phyloP scores from a whole-genome alignment of 1,140 invertebrate species.

The Temnothorax longispinosus region DNA sequence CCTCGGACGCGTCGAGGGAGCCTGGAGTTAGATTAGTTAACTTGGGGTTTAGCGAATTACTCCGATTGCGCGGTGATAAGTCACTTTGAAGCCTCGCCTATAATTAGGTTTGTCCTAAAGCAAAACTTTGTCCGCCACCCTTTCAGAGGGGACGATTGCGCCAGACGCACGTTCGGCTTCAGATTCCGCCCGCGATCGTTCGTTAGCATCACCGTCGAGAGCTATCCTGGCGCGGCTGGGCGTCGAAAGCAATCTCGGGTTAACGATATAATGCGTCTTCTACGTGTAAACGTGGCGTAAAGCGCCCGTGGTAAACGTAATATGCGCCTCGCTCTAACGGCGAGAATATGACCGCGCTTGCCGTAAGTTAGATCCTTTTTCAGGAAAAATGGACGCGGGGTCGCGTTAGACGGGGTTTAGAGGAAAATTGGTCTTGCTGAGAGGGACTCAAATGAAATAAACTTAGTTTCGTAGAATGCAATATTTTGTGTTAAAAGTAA shows the following conservation, averaged over 20 bases:
- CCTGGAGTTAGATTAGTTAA: constrained; percentile 61
- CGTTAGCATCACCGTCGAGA: not conserved
- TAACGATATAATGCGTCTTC: constrained; percentile 13
- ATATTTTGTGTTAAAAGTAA: not conserved
- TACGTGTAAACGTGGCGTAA: constrained; percentile 14
- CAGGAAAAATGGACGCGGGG: not conserved
- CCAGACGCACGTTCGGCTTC: not conserved
- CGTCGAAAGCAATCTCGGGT: constrained; percentile 1
- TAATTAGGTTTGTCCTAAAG: constrained; percentile 67
- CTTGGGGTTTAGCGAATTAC: constrained; percentile 74
- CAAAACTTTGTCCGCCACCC: constrained; percentile 32
- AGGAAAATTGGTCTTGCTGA: not conserved
- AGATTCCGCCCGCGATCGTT: not conserved
- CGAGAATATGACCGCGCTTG: not conserved
- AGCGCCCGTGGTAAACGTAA: not conserved
- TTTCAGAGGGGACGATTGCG: not conserved
- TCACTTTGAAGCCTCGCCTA: constrained; percentile 36
- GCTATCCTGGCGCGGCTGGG: not conserved
- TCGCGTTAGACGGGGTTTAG: not conserved
- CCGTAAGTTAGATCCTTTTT: not conserved
- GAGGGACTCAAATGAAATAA: not conserved
- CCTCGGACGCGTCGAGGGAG: not conserved
- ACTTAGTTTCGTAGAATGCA: not conserved
- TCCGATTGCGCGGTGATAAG: constrained; percentile 65
- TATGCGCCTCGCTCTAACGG: not conserved